Evolutionary conservation across 53 echinoderm and acorn worm species (phyloP).

Genomic region (Crossaster papposus): DNA sequence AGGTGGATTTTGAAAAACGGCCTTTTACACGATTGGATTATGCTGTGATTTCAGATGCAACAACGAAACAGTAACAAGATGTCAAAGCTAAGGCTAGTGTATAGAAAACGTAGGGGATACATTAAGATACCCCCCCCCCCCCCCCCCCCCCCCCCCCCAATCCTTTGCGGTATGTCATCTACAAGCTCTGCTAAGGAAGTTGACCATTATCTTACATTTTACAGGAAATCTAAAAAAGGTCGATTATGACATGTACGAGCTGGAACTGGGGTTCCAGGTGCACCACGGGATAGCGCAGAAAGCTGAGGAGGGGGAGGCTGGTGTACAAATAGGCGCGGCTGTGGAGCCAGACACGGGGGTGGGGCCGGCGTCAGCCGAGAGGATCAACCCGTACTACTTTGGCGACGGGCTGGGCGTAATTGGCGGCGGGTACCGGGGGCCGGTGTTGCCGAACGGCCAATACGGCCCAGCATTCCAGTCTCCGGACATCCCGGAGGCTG

Average conservation of each 20-base stretch:
- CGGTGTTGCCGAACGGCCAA: slow-evolving; percentile 3
- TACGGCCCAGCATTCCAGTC: neutral
- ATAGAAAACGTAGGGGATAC: too few relatives aligned
- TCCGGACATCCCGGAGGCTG: neutral
- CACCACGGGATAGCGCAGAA: neutral
- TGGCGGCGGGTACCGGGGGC: neutral
- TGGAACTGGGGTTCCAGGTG: neutral
- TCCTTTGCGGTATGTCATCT: too few relatives aligned
- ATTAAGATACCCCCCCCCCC: too few relatives aligned
- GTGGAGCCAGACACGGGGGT: neutral
- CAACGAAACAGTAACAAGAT: too few relatives aligned
- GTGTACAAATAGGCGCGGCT: neutral
- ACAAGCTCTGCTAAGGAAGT: too few relatives aligned
- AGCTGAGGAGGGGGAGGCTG: slow-evolving; percentile 2
- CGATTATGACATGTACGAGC: neutral
- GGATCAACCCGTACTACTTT: slow-evolving; percentile 40
- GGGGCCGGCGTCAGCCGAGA: neutral
- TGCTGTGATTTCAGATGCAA: too few relatives aligned
- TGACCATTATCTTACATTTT: neutral
- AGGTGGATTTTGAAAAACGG: too few relatives aligned
- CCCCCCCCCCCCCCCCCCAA: too few relatives aligned
- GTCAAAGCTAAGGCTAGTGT: too few relatives aligned
- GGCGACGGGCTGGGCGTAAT: neutral
- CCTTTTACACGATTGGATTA: too few relatives aligned
- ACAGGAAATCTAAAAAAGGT: neutral